phyloP scores from a whole-genome alignment of 2,113 vertebrate genomes.

The Pituophis catenifer region DNA sequence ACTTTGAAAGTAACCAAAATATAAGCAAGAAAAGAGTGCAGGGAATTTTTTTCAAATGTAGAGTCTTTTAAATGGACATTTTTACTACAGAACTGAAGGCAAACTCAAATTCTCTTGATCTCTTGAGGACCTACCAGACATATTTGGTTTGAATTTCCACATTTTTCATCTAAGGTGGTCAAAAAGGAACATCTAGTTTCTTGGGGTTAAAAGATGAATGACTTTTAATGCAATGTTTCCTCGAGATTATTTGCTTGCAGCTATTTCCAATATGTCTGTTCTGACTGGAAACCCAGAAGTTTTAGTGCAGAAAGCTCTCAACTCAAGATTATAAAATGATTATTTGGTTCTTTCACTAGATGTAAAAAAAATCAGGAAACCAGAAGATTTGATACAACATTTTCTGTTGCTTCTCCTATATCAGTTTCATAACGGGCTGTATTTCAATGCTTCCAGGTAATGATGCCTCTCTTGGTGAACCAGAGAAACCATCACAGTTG shows the following conservation, averaged over 20 bases:
- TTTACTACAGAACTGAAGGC: not conserved
- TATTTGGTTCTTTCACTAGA: not conserved
- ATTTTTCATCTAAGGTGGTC: not conserved
- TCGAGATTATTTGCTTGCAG: not conserved
- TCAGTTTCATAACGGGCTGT: not conserved
- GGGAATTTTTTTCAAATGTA: not conserved
- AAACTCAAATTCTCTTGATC: not conserved
- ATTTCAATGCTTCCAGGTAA: constrained; percentile 66
- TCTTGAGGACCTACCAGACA: not conserved
- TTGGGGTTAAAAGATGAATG: not conserved
- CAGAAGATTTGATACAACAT: accelerated
- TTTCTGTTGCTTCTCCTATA: accelerated
- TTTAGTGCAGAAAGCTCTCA: not conserved
- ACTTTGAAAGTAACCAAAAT: not conserved
- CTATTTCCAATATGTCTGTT: not conserved
- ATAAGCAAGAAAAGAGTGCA: not conserved
- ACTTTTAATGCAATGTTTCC: not conserved
- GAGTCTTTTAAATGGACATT: not conserved
- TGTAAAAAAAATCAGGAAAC: not conserved
- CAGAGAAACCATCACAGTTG: constrained; percentile 77
- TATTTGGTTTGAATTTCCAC: not conserved
- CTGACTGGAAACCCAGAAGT: not conserved
- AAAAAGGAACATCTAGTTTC: not conserved
- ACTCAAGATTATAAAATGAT: not conserved
- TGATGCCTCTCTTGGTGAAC: constrained; percentile 81